Percentiles rank a stretch among this genome's conserved stretches.
Conservation (phyloP, 2,113 vertebrate genomes). For the Campylorhamphus procurvoides region DNA sequence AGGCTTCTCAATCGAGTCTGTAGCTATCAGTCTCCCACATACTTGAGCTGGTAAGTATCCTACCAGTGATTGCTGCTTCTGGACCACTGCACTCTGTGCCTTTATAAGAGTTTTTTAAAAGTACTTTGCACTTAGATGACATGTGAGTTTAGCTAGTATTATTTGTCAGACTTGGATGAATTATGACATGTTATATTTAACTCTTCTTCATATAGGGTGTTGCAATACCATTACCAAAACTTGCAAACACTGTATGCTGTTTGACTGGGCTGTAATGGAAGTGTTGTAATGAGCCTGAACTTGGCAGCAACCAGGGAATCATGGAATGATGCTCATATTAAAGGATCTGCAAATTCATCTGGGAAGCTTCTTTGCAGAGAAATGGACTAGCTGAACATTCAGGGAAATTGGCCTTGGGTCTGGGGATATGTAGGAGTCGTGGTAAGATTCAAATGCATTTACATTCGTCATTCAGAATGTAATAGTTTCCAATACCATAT, state of each 20-base stretch:
- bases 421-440: neutral
- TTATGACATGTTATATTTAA: neutral
- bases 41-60: neutral
- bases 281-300: neutral
- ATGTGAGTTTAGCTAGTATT: neutral
- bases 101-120: neutral
- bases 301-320: neutral
- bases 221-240: neutral
- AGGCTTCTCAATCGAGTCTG: neutral
- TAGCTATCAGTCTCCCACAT: neutral
- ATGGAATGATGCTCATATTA: neutral
- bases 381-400: neutral
- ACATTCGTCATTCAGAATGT: neutral
- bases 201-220: neutral
- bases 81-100: neutral
- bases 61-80: neutral
- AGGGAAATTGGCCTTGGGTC: neutral
- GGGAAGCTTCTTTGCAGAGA: neutral
- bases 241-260: neutral
- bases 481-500: neutral
- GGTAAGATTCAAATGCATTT: constrained; percentile 1
- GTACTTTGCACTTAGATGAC: neutral
- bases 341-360: neutral
- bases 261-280: neutral
- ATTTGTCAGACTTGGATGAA: neutral